Conservation (phyloP, 2,113 vertebrate species). For the Aplodontia rufa region DNA sequence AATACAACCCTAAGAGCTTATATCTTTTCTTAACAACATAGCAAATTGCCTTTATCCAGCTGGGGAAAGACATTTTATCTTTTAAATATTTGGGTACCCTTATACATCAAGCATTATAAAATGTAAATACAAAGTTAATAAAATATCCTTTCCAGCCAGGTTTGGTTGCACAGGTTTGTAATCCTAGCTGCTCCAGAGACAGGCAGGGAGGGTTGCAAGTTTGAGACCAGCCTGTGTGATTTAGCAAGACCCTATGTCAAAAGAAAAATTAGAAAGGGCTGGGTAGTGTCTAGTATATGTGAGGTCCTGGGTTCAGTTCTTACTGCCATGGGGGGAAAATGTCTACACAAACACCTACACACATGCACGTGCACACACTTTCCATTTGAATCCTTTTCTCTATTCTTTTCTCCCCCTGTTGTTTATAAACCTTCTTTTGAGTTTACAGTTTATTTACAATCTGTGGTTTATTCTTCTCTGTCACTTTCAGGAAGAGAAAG, state of each 20-base stretch:
- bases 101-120: neutral
- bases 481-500: neutral
- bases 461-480: neutral
- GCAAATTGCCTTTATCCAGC: neutral
- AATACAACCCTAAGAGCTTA: neutral
- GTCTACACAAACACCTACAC: no score
- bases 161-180: neutral
- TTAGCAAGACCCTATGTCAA: neutral
- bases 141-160: neutral
- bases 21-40: neutral
- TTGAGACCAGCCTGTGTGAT: neutral
- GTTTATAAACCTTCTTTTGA: neutral
- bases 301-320: neutral
- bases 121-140: neutral
- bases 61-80: neutral
- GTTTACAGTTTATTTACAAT: neutral
- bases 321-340: neutral
- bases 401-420: neutral
- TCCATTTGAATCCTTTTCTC: neutral
- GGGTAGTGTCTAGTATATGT: neutral
- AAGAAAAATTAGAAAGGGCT: neutral
- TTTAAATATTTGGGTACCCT: neutral
- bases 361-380: neutral
- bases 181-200: neutral
- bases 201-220: no score